A percentile compares a stretch with the other conserved stretches of the same genome.
These are phyloP conservation scores for Psittacula cyanocephala DNA, from an alignment of 2,113 vertebrate species.

Conservation along the genomic window DNA sequence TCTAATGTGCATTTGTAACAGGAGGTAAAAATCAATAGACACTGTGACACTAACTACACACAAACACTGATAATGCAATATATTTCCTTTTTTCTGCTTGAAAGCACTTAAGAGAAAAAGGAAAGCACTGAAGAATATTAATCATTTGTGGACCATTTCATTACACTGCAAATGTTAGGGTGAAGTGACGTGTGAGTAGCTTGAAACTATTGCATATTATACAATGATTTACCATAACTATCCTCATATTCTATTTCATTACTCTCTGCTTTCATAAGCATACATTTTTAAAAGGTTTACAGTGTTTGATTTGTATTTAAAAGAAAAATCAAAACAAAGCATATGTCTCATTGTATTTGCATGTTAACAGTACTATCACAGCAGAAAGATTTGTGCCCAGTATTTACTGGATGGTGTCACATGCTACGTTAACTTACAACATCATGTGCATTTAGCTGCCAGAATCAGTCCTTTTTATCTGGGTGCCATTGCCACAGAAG, in stretches of 20 bases:
- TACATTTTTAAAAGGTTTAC: slow-evolving; percentile 42
- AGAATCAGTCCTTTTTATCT: slow-evolving; percentile 40
- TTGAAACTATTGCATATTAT: slow-evolving; percentile 45
- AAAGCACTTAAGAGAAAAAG: slow-evolving; percentile 59
- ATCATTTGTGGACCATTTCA: slow-evolving; percentile 63
- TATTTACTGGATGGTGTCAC: slow-evolving; percentile 43
- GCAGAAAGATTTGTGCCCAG: slow-evolving; percentile 49
- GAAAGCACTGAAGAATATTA: slow-evolving; percentile 68
- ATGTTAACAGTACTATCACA: slow-evolving; percentile 22
- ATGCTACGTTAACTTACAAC: slow-evolving; percentile 32
- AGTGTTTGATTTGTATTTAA: slow-evolving; percentile 50
- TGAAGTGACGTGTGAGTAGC: slow-evolving; percentile 44
- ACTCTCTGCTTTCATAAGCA: slow-evolving; percentile 21
- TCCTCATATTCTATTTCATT: slow-evolving; percentile 46
- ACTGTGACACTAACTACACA: slow-evolving; percentile 32
- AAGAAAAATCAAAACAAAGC: slow-evolving; percentile 51
- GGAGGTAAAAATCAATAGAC: slow-evolving; percentile 62
- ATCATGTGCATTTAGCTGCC: slow-evolving; percentile 33
- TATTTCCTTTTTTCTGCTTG: slow-evolving; percentile 40
- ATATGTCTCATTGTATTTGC: slow-evolving; percentile 49
- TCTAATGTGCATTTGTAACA: slow-evolving; percentile 29
- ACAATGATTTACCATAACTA: slow-evolving; percentile 44
- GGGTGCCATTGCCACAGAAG: slow-evolving; percentile 21
- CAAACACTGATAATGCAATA: slow-evolving; percentile 44
- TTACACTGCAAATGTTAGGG: slow-evolving; percentile 30